Conservation (phyloP, 2,797 vertebrate genomes). For the Argya squamiceps region DNA sequence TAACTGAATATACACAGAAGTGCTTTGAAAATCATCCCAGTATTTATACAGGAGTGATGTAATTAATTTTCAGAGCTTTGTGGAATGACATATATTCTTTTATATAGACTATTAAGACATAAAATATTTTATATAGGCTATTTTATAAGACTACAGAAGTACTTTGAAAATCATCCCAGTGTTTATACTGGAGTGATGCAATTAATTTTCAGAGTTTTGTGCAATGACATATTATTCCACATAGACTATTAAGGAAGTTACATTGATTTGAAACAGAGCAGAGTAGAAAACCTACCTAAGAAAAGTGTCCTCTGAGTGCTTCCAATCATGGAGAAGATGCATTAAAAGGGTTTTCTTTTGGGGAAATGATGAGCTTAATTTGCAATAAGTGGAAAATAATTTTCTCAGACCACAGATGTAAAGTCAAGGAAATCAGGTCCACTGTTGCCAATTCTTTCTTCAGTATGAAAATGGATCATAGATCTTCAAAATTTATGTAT, state of each 20-base stretch:
- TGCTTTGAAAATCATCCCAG: conserved; percentile 30
- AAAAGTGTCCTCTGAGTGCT: not conserved
- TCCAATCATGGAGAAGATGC: not conserved
- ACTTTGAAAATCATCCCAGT: conserved; percentile 31
- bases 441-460: not conserved
- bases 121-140: conserved; percentile 2
- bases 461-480: not conserved
- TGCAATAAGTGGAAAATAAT: not conserved
- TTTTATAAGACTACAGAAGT: not conserved
- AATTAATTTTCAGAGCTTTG: conserved; percentile 25
- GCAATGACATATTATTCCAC: conserved; percentile 2
- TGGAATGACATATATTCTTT: not conserved
- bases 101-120: conserved; percentile 36
- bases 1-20: conserved; percentile 25
- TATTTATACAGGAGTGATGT: conserved; percentile 26
- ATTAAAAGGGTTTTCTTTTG: not conserved
- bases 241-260: not conserved
- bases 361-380: not conserved
- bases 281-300: not conserved
- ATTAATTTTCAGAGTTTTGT: conserved; percentile 23
- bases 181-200: conserved; percentile 26
- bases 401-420: not conserved
- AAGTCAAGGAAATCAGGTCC: not conserved
- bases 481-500: not conserved
- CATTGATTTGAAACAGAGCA: not conserved